phyloP scores from a whole-genome alignment of 2,888 invertebrate species.

The Euzophera pinguis region DNA sequence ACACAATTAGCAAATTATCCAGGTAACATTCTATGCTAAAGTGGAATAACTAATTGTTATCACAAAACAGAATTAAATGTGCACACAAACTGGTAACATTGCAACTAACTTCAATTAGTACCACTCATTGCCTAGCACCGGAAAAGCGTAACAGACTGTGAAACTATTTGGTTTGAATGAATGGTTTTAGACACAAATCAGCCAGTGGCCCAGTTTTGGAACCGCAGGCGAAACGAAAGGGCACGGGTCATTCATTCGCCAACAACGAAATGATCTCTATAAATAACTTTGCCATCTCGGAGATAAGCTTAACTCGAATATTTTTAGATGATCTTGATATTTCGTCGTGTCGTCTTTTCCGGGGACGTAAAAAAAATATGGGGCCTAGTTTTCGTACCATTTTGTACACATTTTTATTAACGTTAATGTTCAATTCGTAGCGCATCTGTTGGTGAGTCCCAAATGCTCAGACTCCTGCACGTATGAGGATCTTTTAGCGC shows the following conservation, averaged over 20 bases:
- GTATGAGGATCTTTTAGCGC: too few species aligned
- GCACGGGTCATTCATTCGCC: constrained; percentile 42
- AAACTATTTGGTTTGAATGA: constrained; percentile 10
- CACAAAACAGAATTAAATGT: background rate
- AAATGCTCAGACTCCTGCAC: too few species aligned
- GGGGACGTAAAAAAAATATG: too few species aligned
- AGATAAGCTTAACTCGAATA: background rate
- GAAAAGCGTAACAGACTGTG: constrained; percentile 8
- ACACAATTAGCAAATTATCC: too few species aligned
- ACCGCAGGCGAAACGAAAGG: constrained; percentile 44
- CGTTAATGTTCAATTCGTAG: too few species aligned
- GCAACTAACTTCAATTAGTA: background rate
- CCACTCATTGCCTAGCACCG: constrained; percentile 4
- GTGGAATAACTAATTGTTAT: too few species aligned
- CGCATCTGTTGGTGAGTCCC: too few species aligned
- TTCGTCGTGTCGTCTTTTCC: background rate
- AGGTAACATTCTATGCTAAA: too few species aligned
- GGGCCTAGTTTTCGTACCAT: too few species aligned
- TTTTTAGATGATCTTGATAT: constrained; percentile 10
- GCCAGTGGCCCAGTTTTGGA: constrained; percentile 53
- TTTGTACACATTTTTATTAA: too few species aligned
- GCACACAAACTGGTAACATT: background rate
- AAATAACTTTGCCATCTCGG: background rate
- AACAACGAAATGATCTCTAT: constrained; percentile 7
- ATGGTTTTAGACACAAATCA: constrained; percentile 22